Evolutionary conservation across 2,113 vertebrate genomes (phyloP).

Genomic region (Anarrhichthys ocellatus): DNA sequence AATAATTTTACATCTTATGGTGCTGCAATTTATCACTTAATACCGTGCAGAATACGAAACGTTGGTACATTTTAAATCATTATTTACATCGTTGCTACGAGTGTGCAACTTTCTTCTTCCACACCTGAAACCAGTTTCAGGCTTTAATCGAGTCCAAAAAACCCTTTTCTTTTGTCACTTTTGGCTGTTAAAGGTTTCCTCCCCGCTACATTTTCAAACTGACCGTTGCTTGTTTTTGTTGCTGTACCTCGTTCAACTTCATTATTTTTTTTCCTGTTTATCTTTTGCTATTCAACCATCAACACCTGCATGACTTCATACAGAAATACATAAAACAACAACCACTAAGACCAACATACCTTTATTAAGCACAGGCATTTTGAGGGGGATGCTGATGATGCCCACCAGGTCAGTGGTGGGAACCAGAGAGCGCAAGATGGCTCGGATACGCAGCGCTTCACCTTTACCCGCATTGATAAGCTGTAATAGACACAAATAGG

Average conservation of each 20-base stretch:
- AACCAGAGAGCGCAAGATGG: conserved; percentile 95
- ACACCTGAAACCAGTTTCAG: background rate
- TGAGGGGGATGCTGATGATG: conserved; percentile 95
- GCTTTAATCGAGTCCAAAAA: conserved; percentile 21
- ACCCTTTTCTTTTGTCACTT: background rate
- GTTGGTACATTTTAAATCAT: too few relatives aligned
- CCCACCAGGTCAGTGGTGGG: conserved; percentile 95
- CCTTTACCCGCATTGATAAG: conserved; percentile 98
- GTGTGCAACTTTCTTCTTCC: too few relatives aligned
- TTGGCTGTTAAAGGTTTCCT: background rate
- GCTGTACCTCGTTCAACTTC: background rate
- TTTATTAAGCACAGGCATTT: conserved; percentile 93
- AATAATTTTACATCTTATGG: too few relatives aligned
- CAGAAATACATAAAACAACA: background rate
- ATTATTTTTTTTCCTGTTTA: background rate
- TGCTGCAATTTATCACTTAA: too few relatives aligned
- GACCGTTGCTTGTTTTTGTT: background rate
- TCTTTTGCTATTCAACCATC: background rate
- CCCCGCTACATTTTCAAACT: background rate
- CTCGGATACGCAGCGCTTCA: conserved; percentile 95
- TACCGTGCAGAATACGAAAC: too few relatives aligned
- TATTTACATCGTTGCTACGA: too few relatives aligned
- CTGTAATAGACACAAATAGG: conserved; percentile 75
- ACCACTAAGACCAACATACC: conserved; percentile 77
- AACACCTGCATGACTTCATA: background rate